phyloP scores from a whole-genome alignment of 2,797 vertebrate species.

The Toxotes lorentzi region DNA sequence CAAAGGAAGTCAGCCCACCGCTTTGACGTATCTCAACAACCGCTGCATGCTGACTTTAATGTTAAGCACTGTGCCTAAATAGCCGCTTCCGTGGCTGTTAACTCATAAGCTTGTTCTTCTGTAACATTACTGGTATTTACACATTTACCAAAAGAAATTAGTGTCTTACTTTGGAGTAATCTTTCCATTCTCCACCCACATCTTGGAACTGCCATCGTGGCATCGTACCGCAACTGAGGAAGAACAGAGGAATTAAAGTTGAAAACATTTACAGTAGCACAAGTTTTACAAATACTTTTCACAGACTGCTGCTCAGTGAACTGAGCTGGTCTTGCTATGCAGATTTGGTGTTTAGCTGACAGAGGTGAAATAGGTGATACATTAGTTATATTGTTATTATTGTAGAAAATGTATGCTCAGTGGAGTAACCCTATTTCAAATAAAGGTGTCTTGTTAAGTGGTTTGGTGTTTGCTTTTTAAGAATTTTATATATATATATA shows the following conservation, averaged over 20 bases:
- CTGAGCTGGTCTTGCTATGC: neutral
- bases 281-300: neutral
- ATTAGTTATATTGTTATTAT: too few relatives aligned
- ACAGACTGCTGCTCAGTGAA: too few relatives aligned
- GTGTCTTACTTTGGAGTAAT: slow-evolving; percentile 66
- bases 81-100: neutral
- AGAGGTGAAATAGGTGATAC: neutral
- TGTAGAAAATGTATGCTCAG: too few relatives aligned
- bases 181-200: slow-evolving; percentile 61
- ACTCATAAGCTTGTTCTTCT: neutral
- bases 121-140: neutral
- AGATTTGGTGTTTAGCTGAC: neutral
- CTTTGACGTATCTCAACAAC: too few relatives aligned
- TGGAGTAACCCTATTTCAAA: too few relatives aligned
- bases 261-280: neutral
- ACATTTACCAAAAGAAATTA: neutral
- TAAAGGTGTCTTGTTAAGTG: too few relatives aligned
- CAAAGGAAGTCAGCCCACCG: neutral
- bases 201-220: slow-evolving; percentile 76
- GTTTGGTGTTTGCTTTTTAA: too few relatives aligned
- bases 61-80: neutral
- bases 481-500: too few relatives aligned
- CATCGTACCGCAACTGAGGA: slow-evolving; percentile 35
- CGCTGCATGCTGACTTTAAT: too few relatives aligned
- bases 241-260: neutral